Evolutionary conservation across 2,113 vertebrate species (phyloP), one percentile per base, ranked within the genome.

Genomic region (Papio anubis): DNA sequence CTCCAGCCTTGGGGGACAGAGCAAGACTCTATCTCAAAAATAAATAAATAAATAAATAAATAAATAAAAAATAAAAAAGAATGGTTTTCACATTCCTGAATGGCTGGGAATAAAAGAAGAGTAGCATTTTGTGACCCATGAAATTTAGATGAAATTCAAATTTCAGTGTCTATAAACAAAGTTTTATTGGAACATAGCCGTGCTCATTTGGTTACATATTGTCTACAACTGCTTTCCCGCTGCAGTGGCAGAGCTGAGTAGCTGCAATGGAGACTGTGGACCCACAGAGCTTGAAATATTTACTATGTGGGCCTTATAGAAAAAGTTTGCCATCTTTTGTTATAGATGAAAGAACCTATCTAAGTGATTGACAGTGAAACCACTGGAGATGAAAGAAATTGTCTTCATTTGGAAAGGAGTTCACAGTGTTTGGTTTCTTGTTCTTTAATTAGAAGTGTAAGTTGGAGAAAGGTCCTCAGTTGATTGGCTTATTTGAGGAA

Each of bases 61-160:
- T 48, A 50, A 50, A 50, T 50, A 50, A 50, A 50, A 13, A 50
- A 50, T 50, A 50, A 50, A 50, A 13, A 79, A 89, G 57, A 89
- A 64, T 88, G 70, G 1, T 78, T 81, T 95, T 93, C 40, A 66
- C n/a, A 72, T 89, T 94, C 87, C 38, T 75, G 68, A 92, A 45
- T 80, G 92, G 38, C 84, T 97, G 86, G 93, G 93, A 97, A 87
- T 96, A 96, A 83, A 88, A 91, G 57, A 64, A 92, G 38, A 92
- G 43, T 61, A 78, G 35, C 87, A 80, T 84, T 96, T 92, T 76
- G 38, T 68, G 66, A 92, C 38, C 64, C 61, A 27, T 76, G 70
- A 83, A 72, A 89, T 95, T 23, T 64, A 64, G 79, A 59, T 93
- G 43, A 92, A 90, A 91, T 87, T 89, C 38, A 59, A n/a, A 95